A percentile compares a stretch with the other conserved stretches of the same genome.
phyloP scores from a whole-genome alignment of 2,888 invertebrate genomes.

The Eupeodes latifasciatus region DNA sequence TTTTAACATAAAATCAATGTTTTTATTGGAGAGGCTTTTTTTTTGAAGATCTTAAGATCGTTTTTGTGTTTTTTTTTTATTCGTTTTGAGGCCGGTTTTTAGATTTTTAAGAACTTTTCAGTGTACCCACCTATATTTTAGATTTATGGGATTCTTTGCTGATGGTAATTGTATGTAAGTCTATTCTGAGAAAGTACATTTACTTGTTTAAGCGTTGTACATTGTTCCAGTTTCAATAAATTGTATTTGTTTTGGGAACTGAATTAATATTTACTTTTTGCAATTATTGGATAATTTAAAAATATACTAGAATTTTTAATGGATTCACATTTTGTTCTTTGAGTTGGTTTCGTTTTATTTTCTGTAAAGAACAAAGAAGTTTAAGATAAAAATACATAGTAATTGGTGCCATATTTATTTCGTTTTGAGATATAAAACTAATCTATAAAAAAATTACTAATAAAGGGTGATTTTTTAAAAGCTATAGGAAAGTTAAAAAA shows the following conservation, averaged over 20 bases:
- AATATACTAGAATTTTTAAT: slow-evolving; percentile 60
- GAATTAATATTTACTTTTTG: slow-evolving; percentile 52
- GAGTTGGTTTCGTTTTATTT: not conserved
- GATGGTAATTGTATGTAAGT: not conserved
- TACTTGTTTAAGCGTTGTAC: slow-evolving; percentile 22
- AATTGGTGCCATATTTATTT: too few relatives aligned
- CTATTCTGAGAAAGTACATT: not conserved
- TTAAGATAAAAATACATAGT: slow-evolving; percentile 13
- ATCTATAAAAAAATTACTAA: too few relatives aligned
- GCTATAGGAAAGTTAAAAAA: too few relatives aligned
- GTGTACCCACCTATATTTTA: not conserved
- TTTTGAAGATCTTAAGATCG: not conserved
- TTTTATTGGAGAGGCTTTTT: not conserved
- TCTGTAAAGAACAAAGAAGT: slow-evolving; percentile 24
- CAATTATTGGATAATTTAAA: slow-evolving; percentile 57
- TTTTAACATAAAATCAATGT: slow-evolving; percentile 8
- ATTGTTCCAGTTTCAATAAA: slow-evolving; percentile 25
- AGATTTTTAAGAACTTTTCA: not conserved
- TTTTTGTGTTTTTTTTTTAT: slow-evolving; percentile 8
- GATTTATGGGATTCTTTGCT: not conserved
- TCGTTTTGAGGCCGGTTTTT: not conserved
- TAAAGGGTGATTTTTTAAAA: too few relatives aligned
- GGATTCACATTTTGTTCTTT: slow-evolving; percentile 22
- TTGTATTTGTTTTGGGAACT: slow-evolving; percentile 53
- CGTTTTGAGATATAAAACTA: too few relatives aligned